phyloP scores from a whole-genome alignment of 2,888 invertebrate species.

The Tetranychus piercei region DNA sequence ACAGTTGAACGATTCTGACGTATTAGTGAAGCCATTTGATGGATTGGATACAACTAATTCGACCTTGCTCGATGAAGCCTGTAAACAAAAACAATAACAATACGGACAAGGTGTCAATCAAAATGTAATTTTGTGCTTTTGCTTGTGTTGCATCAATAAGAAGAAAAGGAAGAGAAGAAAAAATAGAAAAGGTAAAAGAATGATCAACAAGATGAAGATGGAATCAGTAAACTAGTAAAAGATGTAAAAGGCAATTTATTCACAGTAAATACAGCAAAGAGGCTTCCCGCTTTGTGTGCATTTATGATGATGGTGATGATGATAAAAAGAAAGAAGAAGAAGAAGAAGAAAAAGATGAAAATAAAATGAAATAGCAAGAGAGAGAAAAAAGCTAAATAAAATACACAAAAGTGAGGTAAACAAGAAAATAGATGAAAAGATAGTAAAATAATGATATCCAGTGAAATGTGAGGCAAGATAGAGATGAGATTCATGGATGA shows the following conservation, averaged over 20 bases:
- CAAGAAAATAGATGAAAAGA: constrained; percentile 1
- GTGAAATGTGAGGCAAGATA: not conserved
- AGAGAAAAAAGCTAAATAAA: constrained; percentile 2
- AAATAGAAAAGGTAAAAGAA: constrained; percentile 2
- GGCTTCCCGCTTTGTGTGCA: not conserved
- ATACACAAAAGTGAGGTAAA: not conserved
- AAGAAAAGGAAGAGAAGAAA: not conserved
- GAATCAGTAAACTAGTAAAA: not conserved
- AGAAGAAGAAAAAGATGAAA: constrained; percentile 7
- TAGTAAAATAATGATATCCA: not conserved
- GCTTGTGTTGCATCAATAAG: too few relatives aligned
- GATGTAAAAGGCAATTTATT: not conserved
- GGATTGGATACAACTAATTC: constrained; percentile 8
- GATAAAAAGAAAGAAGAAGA: constrained; percentile 8
- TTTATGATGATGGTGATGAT: not conserved
- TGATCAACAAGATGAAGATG: constrained; percentile 2
- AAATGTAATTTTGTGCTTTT: too few relatives aligned
- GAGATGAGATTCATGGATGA: not conserved
- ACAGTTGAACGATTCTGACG: not conserved
- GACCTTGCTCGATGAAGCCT: constrained; percentile 8
- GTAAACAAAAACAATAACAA: not conserved
- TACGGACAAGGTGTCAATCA: not conserved
- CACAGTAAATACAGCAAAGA: not conserved
- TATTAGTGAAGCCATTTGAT: constrained; percentile 1
- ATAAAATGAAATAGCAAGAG: not conserved